A percentile compares a stretch with the other conserved stretches of the same genome.
phyloP scores from a whole-genome alignment of 1,140 invertebrate genomes.

The Drosophila santomea region DNA sequence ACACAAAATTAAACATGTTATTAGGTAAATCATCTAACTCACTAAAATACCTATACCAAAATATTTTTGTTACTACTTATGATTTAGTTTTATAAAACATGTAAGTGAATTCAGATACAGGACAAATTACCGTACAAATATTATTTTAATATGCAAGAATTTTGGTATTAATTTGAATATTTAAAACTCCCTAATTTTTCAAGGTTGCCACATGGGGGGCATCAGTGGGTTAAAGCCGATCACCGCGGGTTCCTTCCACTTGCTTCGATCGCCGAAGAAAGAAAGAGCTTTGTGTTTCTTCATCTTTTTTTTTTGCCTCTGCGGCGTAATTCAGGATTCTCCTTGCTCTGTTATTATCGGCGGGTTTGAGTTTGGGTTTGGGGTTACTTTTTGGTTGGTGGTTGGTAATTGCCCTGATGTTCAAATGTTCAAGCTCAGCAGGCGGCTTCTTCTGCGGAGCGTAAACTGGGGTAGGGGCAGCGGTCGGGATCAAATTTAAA shows the following conservation, averaged over 20 bases:
- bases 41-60: too few relatives aligned
- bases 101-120: too few relatives aligned
- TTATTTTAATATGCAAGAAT: too few relatives aligned
- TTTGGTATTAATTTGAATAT: too few relatives aligned
- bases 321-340: constrained; percentile 81
- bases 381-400: constrained; percentile 54
- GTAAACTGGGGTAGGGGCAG: constrained; percentile 32
- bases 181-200: not conserved
- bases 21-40: too few relatives aligned
- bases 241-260: constrained; percentile 50
- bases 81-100: too few relatives aligned
- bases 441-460: constrained; percentile 54
- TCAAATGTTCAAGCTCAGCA: constrained; percentile 68
- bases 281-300: constrained; percentile 42
- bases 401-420: constrained; percentile 73
- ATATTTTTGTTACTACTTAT: too few relatives aligned
- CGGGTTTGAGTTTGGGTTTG: constrained; percentile 54
- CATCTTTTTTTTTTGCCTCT: constrained; percentile 24
- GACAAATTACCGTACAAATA: too few relatives aligned
- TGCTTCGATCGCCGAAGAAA: constrained; percentile 45
- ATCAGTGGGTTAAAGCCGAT: constrained; percentile 14
- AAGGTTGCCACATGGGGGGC: not conserved
- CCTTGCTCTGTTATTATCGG: constrained; percentile 78
- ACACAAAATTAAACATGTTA: too few relatives aligned
- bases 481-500: constrained; percentile 66